phyloP scores from a whole-genome alignment of 1,140 invertebrate genomes.

The Melanaphis sacchari region DNA sequence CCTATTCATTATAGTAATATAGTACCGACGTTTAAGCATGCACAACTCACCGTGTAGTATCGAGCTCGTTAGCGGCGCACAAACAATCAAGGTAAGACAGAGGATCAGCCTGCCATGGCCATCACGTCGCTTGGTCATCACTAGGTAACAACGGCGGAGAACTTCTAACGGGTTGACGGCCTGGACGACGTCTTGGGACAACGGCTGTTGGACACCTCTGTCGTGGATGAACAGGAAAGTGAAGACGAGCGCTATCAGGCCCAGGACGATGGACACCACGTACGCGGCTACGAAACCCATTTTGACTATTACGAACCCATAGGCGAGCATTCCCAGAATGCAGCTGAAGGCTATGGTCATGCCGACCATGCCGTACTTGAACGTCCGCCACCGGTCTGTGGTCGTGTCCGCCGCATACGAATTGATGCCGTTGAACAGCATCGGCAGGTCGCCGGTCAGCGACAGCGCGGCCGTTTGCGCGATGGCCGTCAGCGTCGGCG shows the following conservation, averaged over 20 bases:
- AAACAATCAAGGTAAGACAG: not conserved
- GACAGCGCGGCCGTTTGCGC: not conserved
- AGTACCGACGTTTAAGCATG: no score
- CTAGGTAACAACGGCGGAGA: not conserved
- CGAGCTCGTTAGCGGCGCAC: not conserved
- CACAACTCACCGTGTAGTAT: not conserved
- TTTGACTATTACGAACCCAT: not conserved
- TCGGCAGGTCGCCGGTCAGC: not conserved
- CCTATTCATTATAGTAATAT: not conserved
- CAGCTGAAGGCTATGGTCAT: not conserved
- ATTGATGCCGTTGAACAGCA: conserved; percentile 40
- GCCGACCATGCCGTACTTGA: conserved; percentile 20
- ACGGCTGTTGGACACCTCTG: not conserved
- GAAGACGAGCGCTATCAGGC: not conserved
- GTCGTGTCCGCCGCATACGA: conserved; percentile 42
- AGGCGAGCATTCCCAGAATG: conserved; percentile 4
- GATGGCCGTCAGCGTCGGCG: conserved; percentile 11
- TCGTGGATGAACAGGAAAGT: not conserved
- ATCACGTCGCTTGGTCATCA: not conserved
- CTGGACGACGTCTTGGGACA: not conserved
- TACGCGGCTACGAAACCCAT: conserved; percentile 2
- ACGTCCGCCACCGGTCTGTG: not conserved
- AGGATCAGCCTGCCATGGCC: not conserved
- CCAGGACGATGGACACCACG: not conserved
- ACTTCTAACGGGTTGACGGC: not conserved